phyloP scores from a whole-genome alignment of 1,140 invertebrate species.

The Bombus sylvicola region DNA sequence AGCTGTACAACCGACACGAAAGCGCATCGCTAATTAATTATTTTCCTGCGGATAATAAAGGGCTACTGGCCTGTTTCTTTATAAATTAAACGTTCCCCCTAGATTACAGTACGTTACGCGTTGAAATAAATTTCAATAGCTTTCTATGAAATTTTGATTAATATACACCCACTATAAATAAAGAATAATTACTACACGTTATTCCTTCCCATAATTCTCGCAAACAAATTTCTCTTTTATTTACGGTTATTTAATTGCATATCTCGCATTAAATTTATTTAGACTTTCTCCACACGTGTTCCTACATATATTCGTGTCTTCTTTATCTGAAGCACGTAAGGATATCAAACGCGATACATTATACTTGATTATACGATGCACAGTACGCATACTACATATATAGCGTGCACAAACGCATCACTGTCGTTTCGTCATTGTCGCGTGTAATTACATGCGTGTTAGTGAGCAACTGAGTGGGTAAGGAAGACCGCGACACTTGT shows the following conservation, averaged over 20 bases:
- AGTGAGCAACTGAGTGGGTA: conserved; percentile 11
- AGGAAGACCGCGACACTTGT: conserved; percentile 61
- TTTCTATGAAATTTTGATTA: conserved; percentile 9
- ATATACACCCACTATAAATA: neutral
- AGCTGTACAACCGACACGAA: conserved; percentile 41
- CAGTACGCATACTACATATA: neutral
- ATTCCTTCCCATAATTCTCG: neutral
- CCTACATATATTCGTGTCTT: conserved; percentile 27
- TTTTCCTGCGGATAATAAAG: conserved; percentile 56
- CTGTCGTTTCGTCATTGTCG: conserved; percentile 61
- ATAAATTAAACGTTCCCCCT: conserved; percentile 25
- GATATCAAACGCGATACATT: conserved; percentile 1
- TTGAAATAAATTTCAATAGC: neutral
- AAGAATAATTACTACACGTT: neutral
- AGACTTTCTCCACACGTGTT: conserved; percentile 15
- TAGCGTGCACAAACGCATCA: conserved; percentile 48
- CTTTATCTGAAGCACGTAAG: neutral
- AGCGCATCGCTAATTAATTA: conserved; percentile 63
- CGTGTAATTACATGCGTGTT: conserved; percentile 47
- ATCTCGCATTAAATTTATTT: neutral
- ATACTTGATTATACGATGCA: neutral
- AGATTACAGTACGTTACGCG: neutral
- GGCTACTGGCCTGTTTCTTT: conserved; percentile 46
- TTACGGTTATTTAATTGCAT: no score
- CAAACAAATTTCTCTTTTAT: neutral